Base-by-base conservation (phyloP, 2,797 vertebrate species). In the Rhabdomys pumilio region DNA sequence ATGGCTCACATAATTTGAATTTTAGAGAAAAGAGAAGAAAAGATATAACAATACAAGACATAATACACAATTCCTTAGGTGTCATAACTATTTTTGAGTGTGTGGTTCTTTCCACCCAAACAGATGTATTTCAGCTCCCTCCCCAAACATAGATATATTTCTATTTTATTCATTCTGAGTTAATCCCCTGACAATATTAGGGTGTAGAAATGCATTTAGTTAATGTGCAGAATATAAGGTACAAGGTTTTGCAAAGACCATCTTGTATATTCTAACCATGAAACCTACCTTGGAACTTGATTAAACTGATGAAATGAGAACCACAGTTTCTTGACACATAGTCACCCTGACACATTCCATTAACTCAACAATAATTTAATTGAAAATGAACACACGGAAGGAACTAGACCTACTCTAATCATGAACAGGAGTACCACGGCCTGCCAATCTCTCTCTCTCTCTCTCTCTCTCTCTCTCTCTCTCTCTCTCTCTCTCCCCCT, bases 121-220 rank as follows among this genome's bases (percentile, higher is more conserved):
- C 34, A 93, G 13, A 90, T 67, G 2, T 1, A 83, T 50, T 85
- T 75, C 38, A 85, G 4, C 34, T 85, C 77, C 1, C 38, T 38
- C 38, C 10, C 34, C 44, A 97, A 47, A 2, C 26, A 84, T 0
- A 85, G 0, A 38, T 38, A 0, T 61, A 93, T 84, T 91, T 93
- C 47, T 77, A 79, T 80, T 97, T 19, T 77, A 80, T 91, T 83
- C 65, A 96, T 94, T 90, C n/a, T 94, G n/a, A 93, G 73, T 41
- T 26, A 95, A 86, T 8, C 24, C 15, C 20, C 77, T 14, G 41
- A 6, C 38, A 88, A 22, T 86, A 90, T 41, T 17, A 85, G 12
- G 2, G 14, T 75, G 1, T 38, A 94, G 10, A 94, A 92, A 73
- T 72, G 22, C 24, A 72, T 26, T 31, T 91, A 50, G 34, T 26